Base-by-base conservation (phyloP, 2,797 vertebrate genomes). In the Epinephelus malabaricus region DNA sequence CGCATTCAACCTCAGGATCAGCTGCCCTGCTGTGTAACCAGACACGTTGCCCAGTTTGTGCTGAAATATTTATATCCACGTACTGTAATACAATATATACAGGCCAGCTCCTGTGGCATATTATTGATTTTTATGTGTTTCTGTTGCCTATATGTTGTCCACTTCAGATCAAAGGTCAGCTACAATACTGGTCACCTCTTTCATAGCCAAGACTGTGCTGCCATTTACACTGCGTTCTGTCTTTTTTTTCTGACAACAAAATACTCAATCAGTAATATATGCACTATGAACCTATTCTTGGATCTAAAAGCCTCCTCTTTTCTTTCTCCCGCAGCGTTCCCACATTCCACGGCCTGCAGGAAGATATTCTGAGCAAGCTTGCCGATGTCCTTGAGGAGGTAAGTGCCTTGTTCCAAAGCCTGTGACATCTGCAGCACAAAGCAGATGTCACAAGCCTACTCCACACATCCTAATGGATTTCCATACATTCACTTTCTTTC, bases 351-450 rank as follows among this genome's bases (percentile, higher is more conserved):
- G 96, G 88, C 89, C 95, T 98, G 88, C 96, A 97, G 84, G 97
- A 98, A 91, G 97, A 98, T 90, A 97, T 98, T 84, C 96, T 97
- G 76, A 98, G 97, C 92, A 98, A 98, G 91, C 96, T 98, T 51
- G 97, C 97, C 15, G 97, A 98, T 60, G 97, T 98, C 90, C 97
- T 98, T 86, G 97, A 98, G 90, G 97, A 98, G 97, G 97, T 98
- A 94, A 95, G 94, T 62, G 70, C 34, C 34, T 75, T 53, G 10
- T 59, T 66, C 19, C n/a, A 27, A 46, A 79, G 62, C 58, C 50
- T 69, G 53, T 65, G 54, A 67, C 72, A 84, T 74, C 54, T 68
- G 71, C 50, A 68, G 53, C 67, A 71, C 68, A 79, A 67, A 23
- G 63, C 59, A 63, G 54, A 58, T 53, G 59, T 49, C 25, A 61